Evolutionary conservation across 2,797 vertebrate genomes (phyloP), one percentile per base, ranked within the genome.

Genomic region (Acrossocheilus wenchowensis): DNA sequence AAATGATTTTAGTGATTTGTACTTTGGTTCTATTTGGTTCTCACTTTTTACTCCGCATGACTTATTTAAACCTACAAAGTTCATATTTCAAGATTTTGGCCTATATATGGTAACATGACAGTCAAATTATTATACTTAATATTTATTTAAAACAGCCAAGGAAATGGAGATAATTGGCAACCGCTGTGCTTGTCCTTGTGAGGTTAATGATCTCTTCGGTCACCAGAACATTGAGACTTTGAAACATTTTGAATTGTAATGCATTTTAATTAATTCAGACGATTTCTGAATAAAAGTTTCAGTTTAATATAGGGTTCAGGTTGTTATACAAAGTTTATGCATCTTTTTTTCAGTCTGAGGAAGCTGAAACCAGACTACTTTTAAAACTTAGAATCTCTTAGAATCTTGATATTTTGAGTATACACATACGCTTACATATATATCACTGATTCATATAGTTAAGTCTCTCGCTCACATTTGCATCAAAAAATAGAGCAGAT

Each of bases 91-190:
- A 6, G 14, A 30, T 34, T 15, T 66, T 10, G 43, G 43, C 10
- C 10, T 23, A 0, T 52, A 15, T 64, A 17, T 66, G 62, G 6
- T 75, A 73, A 73, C 23, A 30, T 17, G 43, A 10, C 26, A 11
- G 4, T 30, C 6, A 50, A 21, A 75, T 52, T 17, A 73, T 45
- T 75, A 50, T 50, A 19, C 15, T 50, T 50, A 11, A 50, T 74
- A 74, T 75, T 19, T 50, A 19, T 75, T 75, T 75, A 30, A 50
- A 50, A 75, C 45, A 34, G 45, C 15, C 45, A 50, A 74, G n/a
- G 7, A 74, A 50, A 75, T 75, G 8, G 1, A 17, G 50, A 15
- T 75, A 50, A 75, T 52, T 75, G 45, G 73, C 73, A 30, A 21
- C 14, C 26, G 0, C 45, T 52, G 7, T 75, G 45, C 26, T 75